Evolutionary conservation across 2,797 vertebrate genomes (phyloP).

Genomic region (Merluccius polli): DNA sequence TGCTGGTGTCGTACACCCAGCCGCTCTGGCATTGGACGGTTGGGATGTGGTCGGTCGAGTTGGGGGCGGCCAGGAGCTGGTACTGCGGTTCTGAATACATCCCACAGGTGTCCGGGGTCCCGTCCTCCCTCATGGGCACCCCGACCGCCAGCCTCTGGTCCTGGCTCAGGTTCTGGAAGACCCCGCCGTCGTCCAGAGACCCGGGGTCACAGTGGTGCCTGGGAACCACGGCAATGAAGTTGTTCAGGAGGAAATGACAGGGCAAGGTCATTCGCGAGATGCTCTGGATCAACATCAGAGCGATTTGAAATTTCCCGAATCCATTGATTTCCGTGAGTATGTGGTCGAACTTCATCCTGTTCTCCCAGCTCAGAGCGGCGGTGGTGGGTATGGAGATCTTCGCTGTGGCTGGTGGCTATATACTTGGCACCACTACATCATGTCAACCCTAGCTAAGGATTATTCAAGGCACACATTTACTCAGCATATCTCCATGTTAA

Average conservation of each 20-base stretch:
- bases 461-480: not conserved
- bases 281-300: slow-evolving; percentile 69
- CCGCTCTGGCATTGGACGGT: slow-evolving; percentile 74
- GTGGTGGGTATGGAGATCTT: not conserved
- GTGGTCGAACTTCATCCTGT: slow-evolving; percentile 83
- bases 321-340: slow-evolving; percentile 79
- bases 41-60: slow-evolving; percentile 24
- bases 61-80: slow-evolving; percentile 52
- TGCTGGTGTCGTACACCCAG: slow-evolving; percentile 84
- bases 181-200: slow-evolving; percentile 44
- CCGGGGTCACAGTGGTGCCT: slow-evolving; percentile 79
- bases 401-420: not conserved
- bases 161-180: slow-evolving; percentile 74
- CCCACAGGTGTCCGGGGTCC: slow-evolving; percentile 76
- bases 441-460: not conserved
- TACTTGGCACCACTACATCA: not conserved
- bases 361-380: slow-evolving; percentile 9
- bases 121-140: slow-evolving; percentile 73
- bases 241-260: slow-evolving; percentile 85
- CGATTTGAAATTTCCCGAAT: slow-evolving; percentile 85
- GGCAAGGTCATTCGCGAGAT: slow-evolving; percentile 78
- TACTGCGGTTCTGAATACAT: slow-evolving; percentile 72
- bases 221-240: slow-evolving; percentile 83
- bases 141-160: slow-evolving; percentile 67
- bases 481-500: not conserved